Conservation (phyloP, 2,113 vertebrate species). For the Amazona vittata region DNA sequence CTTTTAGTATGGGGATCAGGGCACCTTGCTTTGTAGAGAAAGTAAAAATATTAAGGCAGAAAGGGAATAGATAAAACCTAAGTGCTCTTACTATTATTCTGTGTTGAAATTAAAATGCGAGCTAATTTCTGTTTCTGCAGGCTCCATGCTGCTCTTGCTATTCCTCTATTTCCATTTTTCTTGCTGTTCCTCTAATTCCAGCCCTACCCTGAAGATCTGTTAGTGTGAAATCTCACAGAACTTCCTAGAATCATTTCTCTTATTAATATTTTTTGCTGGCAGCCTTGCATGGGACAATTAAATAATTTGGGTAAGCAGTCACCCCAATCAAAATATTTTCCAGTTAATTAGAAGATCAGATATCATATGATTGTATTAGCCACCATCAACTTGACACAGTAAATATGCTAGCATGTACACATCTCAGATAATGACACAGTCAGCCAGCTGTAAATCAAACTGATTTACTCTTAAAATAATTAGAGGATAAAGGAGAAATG, state of each 20-base stretch:
- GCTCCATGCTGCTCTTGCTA: not conserved
- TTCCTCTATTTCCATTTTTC: not conserved
- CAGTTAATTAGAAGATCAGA: conserved; percentile 67
- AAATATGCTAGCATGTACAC: conserved; percentile 49
- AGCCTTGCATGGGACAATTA: conserved; percentile 49
- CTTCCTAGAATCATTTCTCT: conserved; percentile 21
- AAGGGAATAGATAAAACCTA: not conserved
- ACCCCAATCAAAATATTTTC: conserved; percentile 70
- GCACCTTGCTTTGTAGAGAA: not conserved
- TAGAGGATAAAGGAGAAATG: not conserved
- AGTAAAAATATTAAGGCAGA: not conserved
- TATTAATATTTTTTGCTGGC: conserved; percentile 25
- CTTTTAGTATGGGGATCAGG: not conserved
- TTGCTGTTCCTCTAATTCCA: not conserved
- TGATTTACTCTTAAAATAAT: conserved; percentile 47
- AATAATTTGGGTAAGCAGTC: conserved; percentile 69
- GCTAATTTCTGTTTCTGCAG: not conserved
- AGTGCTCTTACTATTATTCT: not conserved
- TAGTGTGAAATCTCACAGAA: conserved; percentile 33
- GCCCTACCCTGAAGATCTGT: not conserved
- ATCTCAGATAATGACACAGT: conserved; percentile 14
- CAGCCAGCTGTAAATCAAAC: conserved; percentile 30
- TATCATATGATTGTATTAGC: conserved; percentile 67
- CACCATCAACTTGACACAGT: conserved; percentile 52
- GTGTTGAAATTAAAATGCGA: not conserved